Base-by-base conservation (phyloP, 2,888 invertebrate species). In the Nephrocerus scutellatus region DNA sequence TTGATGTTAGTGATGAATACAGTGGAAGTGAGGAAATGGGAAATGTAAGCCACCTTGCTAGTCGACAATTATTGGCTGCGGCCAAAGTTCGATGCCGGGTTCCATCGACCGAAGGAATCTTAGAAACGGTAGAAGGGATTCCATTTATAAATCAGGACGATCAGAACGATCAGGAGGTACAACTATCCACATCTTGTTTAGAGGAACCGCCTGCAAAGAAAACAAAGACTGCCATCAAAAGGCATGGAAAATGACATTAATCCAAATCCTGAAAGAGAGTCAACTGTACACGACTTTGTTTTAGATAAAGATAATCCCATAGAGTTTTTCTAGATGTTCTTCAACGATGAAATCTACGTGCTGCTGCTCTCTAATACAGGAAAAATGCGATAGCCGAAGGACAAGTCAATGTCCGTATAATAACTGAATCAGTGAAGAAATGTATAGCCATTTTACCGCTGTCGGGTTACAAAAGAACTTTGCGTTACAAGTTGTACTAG, bases 401-500 rank as follows among this genome's bases (percentile, higher is more conserved):
- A 13, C 12, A 26, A 35, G 14, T 20, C 13, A 35, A 35, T 10
- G 26, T 35, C n/a, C 20, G 28, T n/a, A 35, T 28, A 15, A 28
- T 29, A 4, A 10, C 15, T 10, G 28, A 21, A 21, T 26, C 26
- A 35, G 26, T 35, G 10, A 26, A 35, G 4, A 20, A 28, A 28
- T 35, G 26, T 35, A 22, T 28, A 20, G 14, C 28, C 6, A 32
- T 32, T 15, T 23, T 32, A 23, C 23, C 18, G 4, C 18, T 22
- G 15, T 32, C 23, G 14, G 32, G 21, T 35, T 28, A 35, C 35
- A 28, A 35, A 6, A 35, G 13, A 20, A 28, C 21, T 14, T 35
- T 22, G 10, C 35, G 26, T 6, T 35, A 26, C 20, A 35, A 28
- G 28, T 35, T 35, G 21, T 35, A 28, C 35, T 28, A 28, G 18